A percentile compares a stretch with the other conserved stretches of the same genome.
Evolutionary conservation across 2,797 vertebrate species (phyloP).

Genomic region (Alcedo quadribrachys): DNA sequence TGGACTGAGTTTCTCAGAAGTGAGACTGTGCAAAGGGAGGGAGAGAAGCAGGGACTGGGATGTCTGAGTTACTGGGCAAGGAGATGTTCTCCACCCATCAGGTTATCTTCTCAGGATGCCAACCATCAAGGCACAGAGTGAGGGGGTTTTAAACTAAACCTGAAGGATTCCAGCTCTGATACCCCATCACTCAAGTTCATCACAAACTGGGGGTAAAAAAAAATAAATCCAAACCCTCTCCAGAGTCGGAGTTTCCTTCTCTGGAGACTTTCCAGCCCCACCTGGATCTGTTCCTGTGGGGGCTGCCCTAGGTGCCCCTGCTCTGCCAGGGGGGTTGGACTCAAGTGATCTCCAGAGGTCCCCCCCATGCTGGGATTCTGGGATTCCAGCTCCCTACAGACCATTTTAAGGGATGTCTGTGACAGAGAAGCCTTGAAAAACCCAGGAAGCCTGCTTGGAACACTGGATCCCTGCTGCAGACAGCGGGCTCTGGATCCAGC

Average conservation of each 20-base stretch:
- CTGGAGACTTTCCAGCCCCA: no score
- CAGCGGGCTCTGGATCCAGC: background rate
- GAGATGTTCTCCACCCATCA: background rate
- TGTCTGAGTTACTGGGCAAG: background rate
- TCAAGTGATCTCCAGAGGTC: no score
- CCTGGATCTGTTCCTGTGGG: no score
- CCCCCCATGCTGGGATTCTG: no score
- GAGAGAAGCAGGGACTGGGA: background rate
- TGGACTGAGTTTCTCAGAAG: background rate
- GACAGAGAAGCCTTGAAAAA: background rate
- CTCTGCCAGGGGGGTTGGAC: no score
- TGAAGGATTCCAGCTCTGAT: background rate
- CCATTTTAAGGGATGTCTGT: fast-evolving
- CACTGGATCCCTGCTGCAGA: background rate
- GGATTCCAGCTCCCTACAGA: background rate
- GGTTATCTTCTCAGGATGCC: background rate
- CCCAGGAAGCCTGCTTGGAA: background rate
- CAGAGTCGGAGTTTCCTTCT: no score
- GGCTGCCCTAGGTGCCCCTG: no score
- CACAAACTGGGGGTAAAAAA: background rate
- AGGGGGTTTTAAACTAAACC: background rate
- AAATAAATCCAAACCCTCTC: background rate
- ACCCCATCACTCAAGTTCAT: background rate
- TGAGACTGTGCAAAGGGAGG: background rate
- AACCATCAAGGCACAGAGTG: background rate